Base-by-base conservation (phyloP, 1,140 invertebrate species). In the Venturia canescens region DNA sequence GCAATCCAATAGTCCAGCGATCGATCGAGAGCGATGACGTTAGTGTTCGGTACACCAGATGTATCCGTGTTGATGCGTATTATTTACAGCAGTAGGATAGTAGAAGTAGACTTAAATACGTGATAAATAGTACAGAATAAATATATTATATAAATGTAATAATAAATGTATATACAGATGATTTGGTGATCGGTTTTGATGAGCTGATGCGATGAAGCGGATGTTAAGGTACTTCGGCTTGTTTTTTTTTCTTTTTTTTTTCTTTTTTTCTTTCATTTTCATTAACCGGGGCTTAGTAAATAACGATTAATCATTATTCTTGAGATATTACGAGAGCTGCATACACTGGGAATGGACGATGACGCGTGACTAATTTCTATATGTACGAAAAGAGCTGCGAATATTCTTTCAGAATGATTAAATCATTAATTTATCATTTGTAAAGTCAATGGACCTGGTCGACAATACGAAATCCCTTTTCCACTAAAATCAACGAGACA, bases 171-270 rank as follows among this genome's bases (percentile, higher is more conserved):
- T 85, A 80, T 85, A 85, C 82, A 86, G 81, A 57, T 92, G 90
- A 80, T 80, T 63, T 63, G 44, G 90, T 93, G 90, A 91, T 90
- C 91, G 90, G 92, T 92, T 91, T 93, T 91, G 93, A 93, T 93
- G 93, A 91, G 91, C 93, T 92, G 92, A 93, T 94, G 93, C 92
- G 93, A 94, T 93, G 94, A 94, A 93, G 91, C 92, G 91, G 91
- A 90, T 90, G 90, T 92, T 91, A 90, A 91, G 89, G 84, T 90
- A 63, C 69, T 29, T 71, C 38, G 38, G 38, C 13, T 44, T 44
- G 38, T 44, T 44, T 44, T 44, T 44, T 9, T 34, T 34, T 34
- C 9, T 34, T 34, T 34, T 3, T 72, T 60, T 44, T 44, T 6
- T 44, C 13, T 44, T 44, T 44, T 9, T 34, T 34, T 34, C 9